Conservation (phyloP, 2,113 vertebrate species). For the Heloderma charlesbogerti region DNA sequence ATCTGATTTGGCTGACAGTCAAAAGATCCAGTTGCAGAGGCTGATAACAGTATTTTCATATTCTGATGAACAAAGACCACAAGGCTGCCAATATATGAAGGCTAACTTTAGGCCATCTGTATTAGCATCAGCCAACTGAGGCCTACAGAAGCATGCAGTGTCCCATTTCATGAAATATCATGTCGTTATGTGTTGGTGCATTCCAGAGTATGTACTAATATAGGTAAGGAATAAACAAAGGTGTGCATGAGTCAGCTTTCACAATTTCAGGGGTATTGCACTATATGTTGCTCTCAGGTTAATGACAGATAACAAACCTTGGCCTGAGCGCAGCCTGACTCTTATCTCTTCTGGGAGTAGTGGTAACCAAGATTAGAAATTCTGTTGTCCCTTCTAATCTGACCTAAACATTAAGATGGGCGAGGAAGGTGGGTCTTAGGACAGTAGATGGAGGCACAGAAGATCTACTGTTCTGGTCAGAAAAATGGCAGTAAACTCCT, state of each 20-base stretch:
- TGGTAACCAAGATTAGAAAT: slow-evolving; percentile 58
- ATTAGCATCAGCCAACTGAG: slow-evolving; percentile 29
- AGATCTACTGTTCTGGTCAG: neutral
- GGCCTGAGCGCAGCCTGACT: slow-evolving; percentile 48
- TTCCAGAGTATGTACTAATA: slow-evolving; percentile 38
- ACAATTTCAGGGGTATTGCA: slow-evolving; percentile 5
- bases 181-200: slow-evolving; percentile 55
- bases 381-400: slow-evolving; percentile 43
- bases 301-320: slow-evolving; percentile 10
- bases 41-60: slow-evolving; percentile 71
- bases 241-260: slow-evolving; percentile 41
- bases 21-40: slow-evolving; percentile 76
- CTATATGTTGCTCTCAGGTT: slow-evolving; percentile 18
- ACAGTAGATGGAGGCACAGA: neutral
- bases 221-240: slow-evolving; percentile 45
- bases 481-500: neutral
- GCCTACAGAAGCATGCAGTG: slow-evolving; percentile 51
- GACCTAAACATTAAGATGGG: slow-evolving; percentile 37
- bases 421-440: slow-evolving; percentile 11
- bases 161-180: slow-evolving; percentile 45
- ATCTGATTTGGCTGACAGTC: slow-evolving; percentile 71
- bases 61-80: slow-evolving; percentile 79
- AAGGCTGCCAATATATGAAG: slow-evolving; percentile 75
- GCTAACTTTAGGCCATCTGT: slow-evolving; percentile 57
- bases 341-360: slow-evolving; percentile 56